phyloP scores from a whole-genome alignment of 2,113 vertebrate genomes.

The Ascaphus truei region DNA sequence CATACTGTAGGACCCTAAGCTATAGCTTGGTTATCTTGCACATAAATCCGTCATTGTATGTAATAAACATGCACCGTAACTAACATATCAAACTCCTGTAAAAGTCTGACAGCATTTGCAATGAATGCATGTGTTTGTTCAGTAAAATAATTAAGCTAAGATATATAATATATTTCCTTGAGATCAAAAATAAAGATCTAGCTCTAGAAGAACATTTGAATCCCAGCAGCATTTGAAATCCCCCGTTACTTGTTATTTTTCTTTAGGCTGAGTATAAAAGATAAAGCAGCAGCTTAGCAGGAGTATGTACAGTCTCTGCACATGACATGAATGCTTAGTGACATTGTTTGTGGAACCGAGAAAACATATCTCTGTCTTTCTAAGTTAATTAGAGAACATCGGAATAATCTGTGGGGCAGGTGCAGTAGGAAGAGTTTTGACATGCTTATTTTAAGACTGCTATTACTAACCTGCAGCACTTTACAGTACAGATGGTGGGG shows the following conservation, averaged over 20 bases:
- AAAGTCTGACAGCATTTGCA: too few relatives aligned
- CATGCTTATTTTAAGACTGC: too few relatives aligned
- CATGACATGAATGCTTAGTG: constrained; percentile 29
- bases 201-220: constrained; percentile 20
- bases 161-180: neutral
- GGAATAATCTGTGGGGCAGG: neutral
- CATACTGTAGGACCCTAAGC: too few relatives aligned
- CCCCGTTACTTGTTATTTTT: constrained; percentile 34
- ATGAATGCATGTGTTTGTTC: too few relatives aligned
- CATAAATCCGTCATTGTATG: too few relatives aligned
- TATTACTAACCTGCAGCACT: too few relatives aligned
- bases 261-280: constrained; percentile 18
- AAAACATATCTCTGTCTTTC: neutral
- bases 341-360: neutral
- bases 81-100: too few relatives aligned
- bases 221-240: constrained; percentile 27
- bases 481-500: too few relatives aligned
- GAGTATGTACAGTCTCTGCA: neutral
- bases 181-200: constrained; percentile 6
- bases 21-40: too few relatives aligned
- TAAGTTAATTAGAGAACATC: neutral
- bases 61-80: too few relatives aligned
- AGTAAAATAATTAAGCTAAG: too few relatives aligned
- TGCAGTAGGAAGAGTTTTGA: neutral
- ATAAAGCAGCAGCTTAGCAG: constrained; percentile 7